Evolutionary conservation across 2,888 invertebrate genomes (phyloP).

Genomic region (Tiphia femorata): DNA sequence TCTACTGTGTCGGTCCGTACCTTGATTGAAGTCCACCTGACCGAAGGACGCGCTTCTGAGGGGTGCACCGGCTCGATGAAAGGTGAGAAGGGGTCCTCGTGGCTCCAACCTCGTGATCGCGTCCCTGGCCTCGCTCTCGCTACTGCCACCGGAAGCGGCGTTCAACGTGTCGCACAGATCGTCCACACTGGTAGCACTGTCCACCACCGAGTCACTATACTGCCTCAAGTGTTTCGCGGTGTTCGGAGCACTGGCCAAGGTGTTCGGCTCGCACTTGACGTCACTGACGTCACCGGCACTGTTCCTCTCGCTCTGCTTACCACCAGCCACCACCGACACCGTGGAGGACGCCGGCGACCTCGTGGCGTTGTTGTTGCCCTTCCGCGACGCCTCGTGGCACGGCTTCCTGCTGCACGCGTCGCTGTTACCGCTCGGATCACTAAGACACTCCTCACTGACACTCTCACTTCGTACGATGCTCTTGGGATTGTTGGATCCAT

Average conservation of each 20-base stretch:
- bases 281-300: slow-evolving; percentile 50
- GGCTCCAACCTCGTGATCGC: slow-evolving; percentile 60
- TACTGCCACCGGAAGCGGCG: slow-evolving; percentile 30
- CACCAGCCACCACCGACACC: no score
- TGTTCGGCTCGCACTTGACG: slow-evolving; percentile 30
- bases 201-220: slow-evolving; percentile 61
- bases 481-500: slow-evolving; percentile 36
- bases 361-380: background rate
- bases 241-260: slow-evolving; percentile 20
- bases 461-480: slow-evolving; percentile 58
- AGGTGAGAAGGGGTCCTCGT: slow-evolving; percentile 53
- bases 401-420: slow-evolving; percentile 28
- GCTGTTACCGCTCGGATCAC: slow-evolving; percentile 38
- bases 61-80: slow-evolving; percentile 68
- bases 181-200: slow-evolving; percentile 47
- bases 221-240: slow-evolving; percentile 55
- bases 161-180: slow-evolving; percentile 43
- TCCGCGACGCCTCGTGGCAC: slow-evolving; percentile 11
- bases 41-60: slow-evolving; percentile 90
- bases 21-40: slow-evolving; percentile 80
- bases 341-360: no score
- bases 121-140: slow-evolving; percentile 58
- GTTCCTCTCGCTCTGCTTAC: slow-evolving; percentile 33
- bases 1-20: slow-evolving; percentile 36
- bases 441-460: slow-evolving; percentile 58